phyloP scores from a whole-genome alignment of 2,797 vertebrate species.

The Tragopan temminckii region DNA sequence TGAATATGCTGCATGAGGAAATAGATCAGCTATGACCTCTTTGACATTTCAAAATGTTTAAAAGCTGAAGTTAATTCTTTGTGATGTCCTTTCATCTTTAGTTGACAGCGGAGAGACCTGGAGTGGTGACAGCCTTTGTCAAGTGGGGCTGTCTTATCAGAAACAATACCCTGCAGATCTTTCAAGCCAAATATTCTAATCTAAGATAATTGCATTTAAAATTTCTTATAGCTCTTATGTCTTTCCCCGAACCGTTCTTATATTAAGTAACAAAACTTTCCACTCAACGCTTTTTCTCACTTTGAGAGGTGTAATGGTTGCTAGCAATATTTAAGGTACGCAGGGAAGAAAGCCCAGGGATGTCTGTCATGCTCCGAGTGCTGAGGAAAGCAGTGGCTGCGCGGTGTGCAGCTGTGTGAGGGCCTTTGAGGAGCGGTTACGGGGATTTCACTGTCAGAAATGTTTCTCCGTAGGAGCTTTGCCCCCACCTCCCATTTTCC shows the following conservation, averaged over 20 bases:
- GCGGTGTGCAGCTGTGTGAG: background rate
- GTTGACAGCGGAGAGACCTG: constrained; percentile 78
- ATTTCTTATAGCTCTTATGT: constrained; percentile 66
- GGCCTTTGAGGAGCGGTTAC: background rate
- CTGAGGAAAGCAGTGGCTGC: background rate
- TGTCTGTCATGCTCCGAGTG: background rate
- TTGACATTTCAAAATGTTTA: constrained; percentile 85
- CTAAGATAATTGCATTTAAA: constrained; percentile 81
- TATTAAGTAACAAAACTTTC: background rate
- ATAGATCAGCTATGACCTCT: constrained; percentile 79
- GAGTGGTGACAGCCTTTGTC: constrained; percentile 82
- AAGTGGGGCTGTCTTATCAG: constrained; percentile 78
- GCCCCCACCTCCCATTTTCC: background rate
- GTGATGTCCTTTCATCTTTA: constrained; percentile 82
- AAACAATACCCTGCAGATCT: constrained; percentile 81
- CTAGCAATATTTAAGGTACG: background rate
- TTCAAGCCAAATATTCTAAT: constrained; percentile 81
- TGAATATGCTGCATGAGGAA: constrained; percentile 78
- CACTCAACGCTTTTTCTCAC: background rate
- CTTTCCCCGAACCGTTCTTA: background rate
- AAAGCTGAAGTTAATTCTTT: constrained; percentile 85
- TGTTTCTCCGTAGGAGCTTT: background rate
- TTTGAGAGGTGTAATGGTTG: background rate
- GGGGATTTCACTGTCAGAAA: too few relatives aligned
- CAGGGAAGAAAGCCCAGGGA: background rate